These are phyloP conservation scores for Dolichomitus sp. DNA, from an alignment of 2,888 invertebrate genomes.

Conservation along the genomic window DNA sequence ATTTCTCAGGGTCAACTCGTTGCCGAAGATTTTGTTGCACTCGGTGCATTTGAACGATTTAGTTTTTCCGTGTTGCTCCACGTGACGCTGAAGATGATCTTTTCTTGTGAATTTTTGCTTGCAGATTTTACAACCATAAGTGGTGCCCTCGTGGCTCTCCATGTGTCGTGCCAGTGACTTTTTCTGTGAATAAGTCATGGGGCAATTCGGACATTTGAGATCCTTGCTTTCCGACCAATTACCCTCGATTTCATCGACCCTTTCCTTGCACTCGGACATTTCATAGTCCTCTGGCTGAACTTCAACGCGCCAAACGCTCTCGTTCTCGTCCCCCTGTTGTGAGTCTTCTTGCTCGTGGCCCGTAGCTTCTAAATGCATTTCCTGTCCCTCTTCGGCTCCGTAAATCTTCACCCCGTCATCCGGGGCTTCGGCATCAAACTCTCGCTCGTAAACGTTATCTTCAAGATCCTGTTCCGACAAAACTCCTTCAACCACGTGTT, in stretches of 20 bases:
- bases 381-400: slow-evolving; percentile 18
- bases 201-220: slow-evolving; percentile 75
- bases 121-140: slow-evolving; percentile 79
- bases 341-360: slow-evolving; percentile 14
- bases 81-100: slow-evolving; percentile 78
- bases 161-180: slow-evolving; percentile 75
- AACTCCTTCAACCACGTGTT: slow-evolving; percentile 81
- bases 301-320: slow-evolving; percentile 28
- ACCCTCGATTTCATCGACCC: slow-evolving; percentile 8
- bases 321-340: slow-evolving; percentile 6
- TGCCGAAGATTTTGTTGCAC: slow-evolving; percentile 82
- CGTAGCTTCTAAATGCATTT: slow-evolving; percentile 15
- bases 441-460: slow-evolving; percentile 65
- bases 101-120: slow-evolving; percentile 77
- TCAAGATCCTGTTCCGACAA: slow-evolving; percentile 79
- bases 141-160: slow-evolving; percentile 73
- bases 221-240: slow-evolving; percentile 59
- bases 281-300: not conserved
- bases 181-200: slow-evolving; percentile 73
- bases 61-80: slow-evolving; percentile 75
- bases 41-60: slow-evolving; percentile 81
- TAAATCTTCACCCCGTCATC: slow-evolving; percentile 54
- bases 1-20: slow-evolving; percentile 83
- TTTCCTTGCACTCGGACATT: slow-evolving; percentile 18
- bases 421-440: slow-evolving; percentile 56